A percentile compares a stretch with the other conserved stretches of the same genome.
Conservation (phyloP, 2,888 invertebrate genomes). For the Drosophila helvetica region DNA sequence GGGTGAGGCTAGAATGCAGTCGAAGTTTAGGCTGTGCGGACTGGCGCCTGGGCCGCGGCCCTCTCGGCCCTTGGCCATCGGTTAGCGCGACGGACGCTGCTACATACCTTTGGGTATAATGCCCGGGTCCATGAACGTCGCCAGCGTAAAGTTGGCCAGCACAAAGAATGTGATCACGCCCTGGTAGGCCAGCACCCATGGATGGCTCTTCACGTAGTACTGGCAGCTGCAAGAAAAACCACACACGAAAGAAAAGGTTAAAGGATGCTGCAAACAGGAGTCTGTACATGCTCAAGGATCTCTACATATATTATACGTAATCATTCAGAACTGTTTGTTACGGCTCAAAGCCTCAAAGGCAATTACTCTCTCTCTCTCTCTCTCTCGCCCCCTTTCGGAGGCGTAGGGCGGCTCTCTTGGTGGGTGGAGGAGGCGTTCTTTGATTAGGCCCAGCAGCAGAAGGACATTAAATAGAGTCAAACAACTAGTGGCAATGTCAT, state of each 20-base stretch:
- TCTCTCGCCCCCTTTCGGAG: no score
- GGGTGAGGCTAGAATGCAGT: constrained; percentile 90
- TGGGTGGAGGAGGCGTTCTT: no score
- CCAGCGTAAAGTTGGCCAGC: constrained; percentile 98
- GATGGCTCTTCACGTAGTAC: constrained; percentile 91
- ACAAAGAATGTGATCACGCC: constrained; percentile 98
- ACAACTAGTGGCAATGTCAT: background rate
- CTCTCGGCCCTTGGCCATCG: constrained; percentile 34
- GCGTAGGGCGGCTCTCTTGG: no score
- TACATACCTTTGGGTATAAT: constrained; percentile 97
- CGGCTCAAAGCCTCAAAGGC: no score
- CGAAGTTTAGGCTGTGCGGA: constrained; percentile 72
- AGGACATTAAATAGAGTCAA: background rate
- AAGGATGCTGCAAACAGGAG: no score
- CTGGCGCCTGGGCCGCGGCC: constrained; percentile 18
- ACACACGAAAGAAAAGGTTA: background rate
- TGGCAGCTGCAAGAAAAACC: constrained; percentile 89
- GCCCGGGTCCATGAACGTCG: constrained; percentile 99
- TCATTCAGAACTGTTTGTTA: no score
- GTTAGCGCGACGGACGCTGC: constrained; percentile 48
- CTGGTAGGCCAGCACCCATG: constrained; percentile 97
- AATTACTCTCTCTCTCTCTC: no score
- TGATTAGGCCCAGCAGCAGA: no score
- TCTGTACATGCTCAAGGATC: no score
- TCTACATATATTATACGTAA: no score